phyloP scores from a whole-genome alignment of 1,140 invertebrate species.

The Colletes gigas region DNA sequence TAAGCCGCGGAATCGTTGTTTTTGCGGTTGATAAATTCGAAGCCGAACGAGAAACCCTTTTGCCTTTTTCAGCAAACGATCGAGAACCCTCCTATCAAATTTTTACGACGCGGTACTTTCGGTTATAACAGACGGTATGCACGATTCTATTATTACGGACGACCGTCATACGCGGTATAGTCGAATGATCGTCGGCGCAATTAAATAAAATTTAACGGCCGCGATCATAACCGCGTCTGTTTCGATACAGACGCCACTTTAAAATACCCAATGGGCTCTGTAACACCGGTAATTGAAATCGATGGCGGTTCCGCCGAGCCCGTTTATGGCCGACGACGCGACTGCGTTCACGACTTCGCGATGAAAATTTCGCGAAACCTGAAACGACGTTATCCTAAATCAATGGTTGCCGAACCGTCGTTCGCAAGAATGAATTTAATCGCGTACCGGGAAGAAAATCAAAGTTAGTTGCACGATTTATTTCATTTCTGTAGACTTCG shows the following conservation, averaged over 20 bases:
- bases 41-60: not conserved
- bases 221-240: conserved; percentile 27
- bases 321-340: conserved; percentile 23
- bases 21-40: too few species aligned
- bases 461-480: too few species aligned
- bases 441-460: too few species aligned
- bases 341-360: not conserved
- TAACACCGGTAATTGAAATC: conserved; percentile 32
- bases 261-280: not conserved
- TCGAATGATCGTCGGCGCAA: conserved; percentile 13
- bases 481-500: too few species aligned
- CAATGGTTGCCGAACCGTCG: too few species aligned
- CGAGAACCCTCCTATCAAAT: not conserved
- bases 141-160: conserved; percentile 31
- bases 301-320: conserved; percentile 17
- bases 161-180: not conserved
- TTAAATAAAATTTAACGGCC: conserved; percentile 47
- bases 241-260: conserved; percentile 9
- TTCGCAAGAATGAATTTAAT: too few species aligned
- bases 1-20: not conserved
- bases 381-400: not conserved
- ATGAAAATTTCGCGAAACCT: conserved; percentile 20
- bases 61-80: not conserved
- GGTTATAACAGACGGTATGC: conserved; percentile 9
- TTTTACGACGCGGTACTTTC: conserved; percentile 24